Conservation (phyloP, 2,797 vertebrate species). For the Alca torda region DNA sequence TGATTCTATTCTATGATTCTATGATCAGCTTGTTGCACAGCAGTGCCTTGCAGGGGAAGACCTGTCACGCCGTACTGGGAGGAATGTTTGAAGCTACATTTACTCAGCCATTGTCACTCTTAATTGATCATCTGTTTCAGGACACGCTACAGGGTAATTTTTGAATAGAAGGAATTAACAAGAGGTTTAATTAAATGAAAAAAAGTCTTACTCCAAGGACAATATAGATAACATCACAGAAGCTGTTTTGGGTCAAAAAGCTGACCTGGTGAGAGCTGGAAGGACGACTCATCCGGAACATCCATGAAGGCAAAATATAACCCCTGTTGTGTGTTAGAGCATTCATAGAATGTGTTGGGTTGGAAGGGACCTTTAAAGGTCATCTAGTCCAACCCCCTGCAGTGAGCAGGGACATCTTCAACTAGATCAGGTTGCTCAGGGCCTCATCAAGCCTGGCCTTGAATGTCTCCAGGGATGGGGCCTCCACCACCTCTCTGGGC, state of each 20-base stretch:
- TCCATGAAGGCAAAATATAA: neutral
- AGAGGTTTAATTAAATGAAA: neutral
- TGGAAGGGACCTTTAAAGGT: too few species aligned
- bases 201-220: neutral
- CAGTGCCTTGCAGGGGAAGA: neutral
- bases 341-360: neutral
- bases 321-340: neutral
- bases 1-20: too few species aligned
- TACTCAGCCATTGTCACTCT: neutral
- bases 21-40: neutral
- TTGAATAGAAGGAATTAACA: neutral
- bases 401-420: too few species aligned
- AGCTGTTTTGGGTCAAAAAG: neutral
- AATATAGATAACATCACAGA: rapidly evolving
- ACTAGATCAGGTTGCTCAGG: too few species aligned
- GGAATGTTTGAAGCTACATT: neutral
- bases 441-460: too few species aligned
- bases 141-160: neutral
- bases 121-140: neutral
- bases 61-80: neutral
- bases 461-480: too few species aligned
- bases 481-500: too few species aligned
- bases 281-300: neutral
- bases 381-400: too few species aligned
- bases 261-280: neutral